These are phyloP conservation scores for Micromys minutus DNA, from an alignment of 2,113 vertebrate species.

Conservation along the genomic window DNA sequence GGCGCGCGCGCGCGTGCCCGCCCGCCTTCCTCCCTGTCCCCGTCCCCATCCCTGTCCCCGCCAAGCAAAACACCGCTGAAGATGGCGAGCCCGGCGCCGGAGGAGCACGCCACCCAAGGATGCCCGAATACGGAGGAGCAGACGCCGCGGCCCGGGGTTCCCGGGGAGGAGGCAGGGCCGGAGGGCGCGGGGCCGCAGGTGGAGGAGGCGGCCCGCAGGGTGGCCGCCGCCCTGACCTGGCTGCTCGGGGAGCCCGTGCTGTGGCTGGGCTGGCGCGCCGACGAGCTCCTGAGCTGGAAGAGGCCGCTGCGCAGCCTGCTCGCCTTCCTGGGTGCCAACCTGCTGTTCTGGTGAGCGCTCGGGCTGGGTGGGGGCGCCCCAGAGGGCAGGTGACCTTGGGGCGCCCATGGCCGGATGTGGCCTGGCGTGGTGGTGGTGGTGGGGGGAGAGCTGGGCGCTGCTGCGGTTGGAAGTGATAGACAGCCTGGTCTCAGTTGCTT, in stretches of 20 bases:
- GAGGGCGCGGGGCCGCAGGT: slow-evolving; percentile 51
- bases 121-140: background rate
- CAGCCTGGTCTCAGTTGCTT: background rate
- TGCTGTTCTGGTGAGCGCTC: slow-evolving; percentile 90
- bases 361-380: background rate
- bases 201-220: slow-evolving; percentile 56
- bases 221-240: slow-evolving; percentile 60
- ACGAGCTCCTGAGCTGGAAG: slow-evolving; percentile 87
- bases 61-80: slow-evolving; percentile 43
- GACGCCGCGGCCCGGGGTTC: background rate
- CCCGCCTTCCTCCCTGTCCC: background rate
- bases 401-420: background rate
- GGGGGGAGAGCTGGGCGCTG: background rate
- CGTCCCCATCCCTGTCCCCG: background rate
- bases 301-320: slow-evolving; percentile 88
- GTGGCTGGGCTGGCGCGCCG: slow-evolving; percentile 76
- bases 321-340: slow-evolving; percentile 89
- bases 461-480: background rate
- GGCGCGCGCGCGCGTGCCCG: slow-evolving; percentile 13
- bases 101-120: background rate
- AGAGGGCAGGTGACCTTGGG: slow-evolving; percentile 61
- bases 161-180: background rate
- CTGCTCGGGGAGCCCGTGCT: slow-evolving; percentile 79
- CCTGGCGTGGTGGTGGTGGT: background rate
- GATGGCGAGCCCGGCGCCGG: slow-evolving; percentile 70